Evolutionary conservation across 30 jellyfish, hydroid and myxozoan genomes (phyloP).

Genomic region (Sanderia malayensis): DNA sequence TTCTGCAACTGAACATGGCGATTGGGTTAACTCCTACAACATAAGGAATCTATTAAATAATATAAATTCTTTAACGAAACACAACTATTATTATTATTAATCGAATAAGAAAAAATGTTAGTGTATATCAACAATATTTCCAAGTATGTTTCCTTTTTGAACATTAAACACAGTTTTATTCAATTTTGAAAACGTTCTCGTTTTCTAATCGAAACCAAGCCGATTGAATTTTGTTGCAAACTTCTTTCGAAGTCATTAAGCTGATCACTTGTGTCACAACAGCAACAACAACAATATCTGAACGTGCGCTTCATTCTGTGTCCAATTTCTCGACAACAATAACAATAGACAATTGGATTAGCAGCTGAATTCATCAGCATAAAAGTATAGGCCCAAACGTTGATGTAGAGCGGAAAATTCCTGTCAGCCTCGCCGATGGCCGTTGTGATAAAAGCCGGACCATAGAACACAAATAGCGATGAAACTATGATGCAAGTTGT

Average conservation of each 20-base stretch:
- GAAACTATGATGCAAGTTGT: conserved; percentile 54
- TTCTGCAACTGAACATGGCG: no score
- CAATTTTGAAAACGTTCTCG: no score
- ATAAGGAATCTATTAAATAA: no score
- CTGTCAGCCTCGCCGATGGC: conserved; percentile 24
- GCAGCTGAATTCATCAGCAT: conserved; percentile 63
- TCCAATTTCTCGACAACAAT: conserved; percentile 54
- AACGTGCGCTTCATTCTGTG: conserved; percentile 33
- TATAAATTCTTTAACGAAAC: no score
- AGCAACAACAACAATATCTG: no score
- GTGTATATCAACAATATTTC: no score
- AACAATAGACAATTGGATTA: conserved; percentile 61
- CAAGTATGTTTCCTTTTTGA: no score
- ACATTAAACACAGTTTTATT: no score
- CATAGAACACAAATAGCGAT: conserved; percentile 35
- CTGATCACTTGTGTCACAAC: conserved; percentile 1
- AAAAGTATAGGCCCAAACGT: conserved; percentile 61
- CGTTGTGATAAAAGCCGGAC: conserved; percentile 53
- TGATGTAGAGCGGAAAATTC: conserved; percentile 36
- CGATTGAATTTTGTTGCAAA: neutral
- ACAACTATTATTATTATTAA: no score
- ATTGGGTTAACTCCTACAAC: no score
- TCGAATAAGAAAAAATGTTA: no score
- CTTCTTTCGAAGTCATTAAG: neutral
- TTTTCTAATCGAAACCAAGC: neutral